Evolutionary conservation across 2,888 invertebrate genomes (phyloP).

Genomic region (Pterostichus niger): DNA sequence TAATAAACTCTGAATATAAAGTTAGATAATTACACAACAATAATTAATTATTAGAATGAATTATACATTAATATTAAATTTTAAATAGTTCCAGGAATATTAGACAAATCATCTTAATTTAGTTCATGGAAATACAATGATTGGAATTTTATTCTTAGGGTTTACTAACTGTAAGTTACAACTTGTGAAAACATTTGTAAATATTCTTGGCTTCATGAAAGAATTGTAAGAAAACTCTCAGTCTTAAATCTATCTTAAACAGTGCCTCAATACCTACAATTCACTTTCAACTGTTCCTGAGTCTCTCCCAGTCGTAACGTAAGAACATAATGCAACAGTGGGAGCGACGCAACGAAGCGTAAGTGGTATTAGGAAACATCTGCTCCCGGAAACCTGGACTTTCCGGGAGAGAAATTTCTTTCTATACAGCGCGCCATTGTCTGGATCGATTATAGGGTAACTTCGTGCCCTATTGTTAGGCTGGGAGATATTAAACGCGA

Average conservation of each 20-base stretch:
- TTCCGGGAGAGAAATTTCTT: constrained; percentile 18
- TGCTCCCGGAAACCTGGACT: constrained; percentile 5
- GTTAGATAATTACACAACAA: too few species aligned
- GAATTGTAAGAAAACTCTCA: background rate
- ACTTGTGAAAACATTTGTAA: too few species aligned
- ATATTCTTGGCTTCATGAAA: too few species aligned
- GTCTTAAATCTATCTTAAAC: background rate
- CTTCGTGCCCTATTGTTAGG: constrained; percentile 39
- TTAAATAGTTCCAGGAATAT: too few species aligned
- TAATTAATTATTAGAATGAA: too few species aligned
- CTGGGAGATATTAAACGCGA: constrained; percentile 35
- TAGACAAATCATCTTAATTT: too few species aligned
- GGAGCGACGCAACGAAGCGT: constrained; percentile 5
- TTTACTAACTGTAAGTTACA: too few species aligned
- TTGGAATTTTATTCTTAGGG: too few species aligned
- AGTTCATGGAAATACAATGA: too few species aligned
- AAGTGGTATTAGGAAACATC: constrained; percentile 36
- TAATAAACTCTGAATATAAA: too few species aligned
- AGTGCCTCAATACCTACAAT: background rate
- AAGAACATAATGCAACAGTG: constrained; percentile 2
- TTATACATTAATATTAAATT: too few species aligned
- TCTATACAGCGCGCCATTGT: constrained; percentile 12
- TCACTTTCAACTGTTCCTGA: background rate
- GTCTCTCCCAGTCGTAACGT: constrained; percentile 19
- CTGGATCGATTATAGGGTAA: constrained; percentile 39